phyloP scores from a whole-genome alignment of 2,113 vertebrate species.

The Oncorhynchus masou region DNA sequence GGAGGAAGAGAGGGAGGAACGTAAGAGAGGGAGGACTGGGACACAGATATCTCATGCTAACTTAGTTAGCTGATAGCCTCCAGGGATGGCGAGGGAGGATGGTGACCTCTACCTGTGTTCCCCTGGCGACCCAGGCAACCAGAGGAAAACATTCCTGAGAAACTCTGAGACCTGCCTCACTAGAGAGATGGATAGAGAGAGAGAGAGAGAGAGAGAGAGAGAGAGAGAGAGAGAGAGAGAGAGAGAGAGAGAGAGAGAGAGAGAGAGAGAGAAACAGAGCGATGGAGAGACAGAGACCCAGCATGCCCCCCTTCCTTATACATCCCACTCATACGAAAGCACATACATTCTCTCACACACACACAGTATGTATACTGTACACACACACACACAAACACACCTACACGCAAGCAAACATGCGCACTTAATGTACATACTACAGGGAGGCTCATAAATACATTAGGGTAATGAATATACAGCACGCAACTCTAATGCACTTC shows the following conservation, averaged over 20 bases:
- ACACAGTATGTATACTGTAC: not conserved
- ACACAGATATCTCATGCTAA: slow-evolving; percentile 85
- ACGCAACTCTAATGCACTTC: slow-evolving; percentile 19
- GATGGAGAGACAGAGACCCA: slow-evolving; percentile 54
- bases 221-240: slow-evolving; percentile 69
- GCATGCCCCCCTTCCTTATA: not conserved
- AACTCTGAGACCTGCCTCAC: slow-evolving; percentile 70
- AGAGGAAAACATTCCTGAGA: slow-evolving; percentile 79
- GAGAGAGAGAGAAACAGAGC: slow-evolving; percentile 53
- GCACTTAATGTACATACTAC: slow-evolving; percentile 37
- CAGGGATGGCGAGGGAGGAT: slow-evolving; percentile 68
- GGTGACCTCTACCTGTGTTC: slow-evolving; percentile 71
- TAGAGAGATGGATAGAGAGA: slow-evolving; percentile 48
- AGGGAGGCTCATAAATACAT: slow-evolving; percentile 67
- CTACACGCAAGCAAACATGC: not conserved
- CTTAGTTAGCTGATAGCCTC: slow-evolving; percentile 80
- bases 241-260: slow-evolving; percentile 2
- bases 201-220: not conserved
- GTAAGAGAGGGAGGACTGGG: slow-evolving; percentile 31
- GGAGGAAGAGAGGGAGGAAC: slow-evolving; percentile 3
- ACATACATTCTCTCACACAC: not conserved
- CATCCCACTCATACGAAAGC: not conserved
- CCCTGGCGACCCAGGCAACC: slow-evolving; percentile 67
- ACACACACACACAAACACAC: not conserved
- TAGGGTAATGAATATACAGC: not conserved